phyloP scores from a whole-genome alignment of 2,888 invertebrate species.

The Buathra laborator region DNA sequence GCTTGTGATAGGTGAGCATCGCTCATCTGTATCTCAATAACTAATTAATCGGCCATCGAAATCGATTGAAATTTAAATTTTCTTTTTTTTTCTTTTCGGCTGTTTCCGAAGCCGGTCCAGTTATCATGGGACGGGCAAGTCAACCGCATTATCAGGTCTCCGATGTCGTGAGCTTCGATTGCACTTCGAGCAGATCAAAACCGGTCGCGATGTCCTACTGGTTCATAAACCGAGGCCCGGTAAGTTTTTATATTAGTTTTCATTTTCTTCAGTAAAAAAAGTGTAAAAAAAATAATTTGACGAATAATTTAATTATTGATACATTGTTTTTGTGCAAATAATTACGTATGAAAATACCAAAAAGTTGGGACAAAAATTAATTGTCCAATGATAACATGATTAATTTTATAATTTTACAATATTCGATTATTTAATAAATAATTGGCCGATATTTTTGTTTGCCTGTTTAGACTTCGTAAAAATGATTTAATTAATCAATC shows the following conservation, averaged over 20 bases:
- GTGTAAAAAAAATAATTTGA: neutral
- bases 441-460: no score
- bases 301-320: neutral
- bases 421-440: no score
- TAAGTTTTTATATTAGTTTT: no score
- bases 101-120: conserved; percentile 92
- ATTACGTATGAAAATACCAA: no score
- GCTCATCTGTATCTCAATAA: no score
- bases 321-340: no score
- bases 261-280: neutral
- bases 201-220: conserved; percentile 94
- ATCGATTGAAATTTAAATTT: neutral
- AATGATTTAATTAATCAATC: no score
- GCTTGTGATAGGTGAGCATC: conserved; percentile 89
- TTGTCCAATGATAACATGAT: no score
- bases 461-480: no score
- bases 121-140: conserved; percentile 90
- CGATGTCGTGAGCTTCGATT: conserved; percentile 93
- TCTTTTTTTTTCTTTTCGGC: conserved; percentile 86
- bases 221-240: conserved; percentile 96
- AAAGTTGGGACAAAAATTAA: no score
- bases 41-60: neutral
- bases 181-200: conserved; percentile 93
- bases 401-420: no score
- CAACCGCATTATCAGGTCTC: conserved; percentile 93